Percentiles rank a stretch among this genome's conserved stretches.
phyloP scores from a whole-genome alignment of 2,888 invertebrate genomes.

The Acrobasis consociella region DNA sequence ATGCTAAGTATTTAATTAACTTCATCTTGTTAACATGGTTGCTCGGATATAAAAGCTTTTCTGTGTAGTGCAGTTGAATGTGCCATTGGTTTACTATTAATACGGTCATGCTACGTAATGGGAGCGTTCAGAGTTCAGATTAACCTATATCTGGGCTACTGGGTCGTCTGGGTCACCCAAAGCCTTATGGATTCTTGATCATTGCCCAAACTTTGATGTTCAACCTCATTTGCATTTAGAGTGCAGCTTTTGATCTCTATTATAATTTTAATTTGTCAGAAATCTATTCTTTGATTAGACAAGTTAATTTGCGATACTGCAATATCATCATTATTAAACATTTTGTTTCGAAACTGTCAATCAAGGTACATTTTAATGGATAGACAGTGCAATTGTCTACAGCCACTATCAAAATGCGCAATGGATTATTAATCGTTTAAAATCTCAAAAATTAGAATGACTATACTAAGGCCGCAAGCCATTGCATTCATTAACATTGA shows the following conservation, averaged over 20 bases:
- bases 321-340: too few relatives aligned
- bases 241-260: conserved; percentile 26
- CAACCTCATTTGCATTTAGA: conserved; percentile 21
- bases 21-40: conserved; percentile 1
- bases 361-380: too few relatives aligned
- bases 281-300: too few relatives aligned
- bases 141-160: conserved; percentile 49
- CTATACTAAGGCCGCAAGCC: too few relatives aligned
- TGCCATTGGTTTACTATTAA: conserved; percentile 36
- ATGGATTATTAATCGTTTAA: too few relatives aligned
- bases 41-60: conserved; percentile 31
- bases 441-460: too few relatives aligned
- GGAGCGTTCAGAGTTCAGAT: conserved; percentile 42
- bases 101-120: conserved; percentile 43
- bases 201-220: conserved; percentile 24
- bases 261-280: conserved; percentile 27
- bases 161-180: conserved; percentile 51
- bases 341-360: too few relatives aligned
- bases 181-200: conserved; percentile 28
- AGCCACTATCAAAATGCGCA: too few relatives aligned
- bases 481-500: too few relatives aligned
- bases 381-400: background rate
- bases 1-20: conserved; percentile 14
- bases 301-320: too few relatives aligned
- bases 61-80: conserved; percentile 25